These are phyloP conservation scores for Limnephilus rhombicus DNA, from an alignment of 2,888 invertebrate genomes.

Conservation along the genomic window DNA sequence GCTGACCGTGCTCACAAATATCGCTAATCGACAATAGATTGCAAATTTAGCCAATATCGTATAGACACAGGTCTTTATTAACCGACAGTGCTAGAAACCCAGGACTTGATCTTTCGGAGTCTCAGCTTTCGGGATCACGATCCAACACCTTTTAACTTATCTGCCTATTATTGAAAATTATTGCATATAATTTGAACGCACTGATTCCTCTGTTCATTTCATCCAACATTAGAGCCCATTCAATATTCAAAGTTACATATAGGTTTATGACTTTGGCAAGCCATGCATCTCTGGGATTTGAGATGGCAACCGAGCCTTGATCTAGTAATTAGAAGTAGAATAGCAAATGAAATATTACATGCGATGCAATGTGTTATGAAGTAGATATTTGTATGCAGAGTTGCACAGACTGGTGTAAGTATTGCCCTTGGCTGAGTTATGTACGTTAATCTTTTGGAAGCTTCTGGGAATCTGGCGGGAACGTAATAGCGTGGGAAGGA, in stretches of 20 bases:
- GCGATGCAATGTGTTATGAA: not conserved
- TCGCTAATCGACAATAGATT: too few relatives aligned
- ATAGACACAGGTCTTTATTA: too few relatives aligned
- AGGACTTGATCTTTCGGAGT: too few relatives aligned
- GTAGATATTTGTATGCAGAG: not conserved
- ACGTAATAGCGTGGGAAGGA: constrained; percentile 36
- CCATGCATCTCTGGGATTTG: not conserved
- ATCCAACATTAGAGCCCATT: not conserved
- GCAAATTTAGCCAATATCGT: too few relatives aligned
- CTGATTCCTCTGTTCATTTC: not conserved
- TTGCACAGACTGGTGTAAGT: not conserved
- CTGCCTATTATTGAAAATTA: not conserved
- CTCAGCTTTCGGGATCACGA: too few relatives aligned
- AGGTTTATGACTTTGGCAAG: not conserved
- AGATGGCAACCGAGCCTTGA: not conserved
- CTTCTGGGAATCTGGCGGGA: constrained; percentile 25
- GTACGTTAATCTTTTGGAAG: constrained; percentile 11
- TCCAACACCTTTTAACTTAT: not conserved
- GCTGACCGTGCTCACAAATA: too few relatives aligned
- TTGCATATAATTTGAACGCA: not conserved
- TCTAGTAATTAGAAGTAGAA: not conserved
- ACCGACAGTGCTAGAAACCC: too few relatives aligned
- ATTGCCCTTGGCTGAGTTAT: constrained; percentile 2
- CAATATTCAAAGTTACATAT: not conserved
- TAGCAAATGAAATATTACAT: not conserved